Base-by-base conservation (phyloP, 2,888 invertebrate species). In the Ditula angustiorana region DNA sequence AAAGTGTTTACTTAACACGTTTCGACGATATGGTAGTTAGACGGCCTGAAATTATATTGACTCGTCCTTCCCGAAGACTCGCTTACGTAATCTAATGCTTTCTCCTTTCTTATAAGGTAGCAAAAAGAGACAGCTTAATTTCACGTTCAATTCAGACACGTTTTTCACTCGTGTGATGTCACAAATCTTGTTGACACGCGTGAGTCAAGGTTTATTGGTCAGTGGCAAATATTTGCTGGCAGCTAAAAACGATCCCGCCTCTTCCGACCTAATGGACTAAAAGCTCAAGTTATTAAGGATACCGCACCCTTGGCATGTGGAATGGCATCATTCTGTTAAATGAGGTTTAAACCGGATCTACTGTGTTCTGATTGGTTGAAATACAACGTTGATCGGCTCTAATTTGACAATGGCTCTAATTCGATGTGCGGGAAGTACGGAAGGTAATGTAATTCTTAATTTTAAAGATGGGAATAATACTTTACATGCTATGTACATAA, bases 181-280 rank as follows among this genome's bases (percentile, higher is more conserved):
- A 73, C 75, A 76, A 76, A 75, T 80, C 76, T 76, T 79, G 79
- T 81, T 81, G 77, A 77, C 80, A 72, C 68, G 70, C 63, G 50
- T 69, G 71, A 77, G 77, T 76, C 86, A 83, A 84, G 82, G 84
- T 81, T 82, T 85, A 77, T 80, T 81, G 73, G 74, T 57, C 72
- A 64, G 61, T 63, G 47, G 76, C 74, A 80, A 84, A 83, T 83
- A 82, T 85, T 85, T 82, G 79, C 61, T 61, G 66, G 69, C 62
- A 69, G 58, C 65, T 67, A 71, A 66, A 41, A 69, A 79, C 76
- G 71, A 70, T 55, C 71, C 64, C 72, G 69, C 67, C 61, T 66
- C 64, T 63, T 67, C 61, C 61, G 52, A 53, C 58, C 58, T 70
- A 69, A 71, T 71, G 58, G 66, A 57, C 60, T 67, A 61, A 60